These are phyloP conservation scores for Zaprionus gabonicus DNA, from an alignment of 1,140 invertebrate species.

Conservation along the genomic window DNA sequence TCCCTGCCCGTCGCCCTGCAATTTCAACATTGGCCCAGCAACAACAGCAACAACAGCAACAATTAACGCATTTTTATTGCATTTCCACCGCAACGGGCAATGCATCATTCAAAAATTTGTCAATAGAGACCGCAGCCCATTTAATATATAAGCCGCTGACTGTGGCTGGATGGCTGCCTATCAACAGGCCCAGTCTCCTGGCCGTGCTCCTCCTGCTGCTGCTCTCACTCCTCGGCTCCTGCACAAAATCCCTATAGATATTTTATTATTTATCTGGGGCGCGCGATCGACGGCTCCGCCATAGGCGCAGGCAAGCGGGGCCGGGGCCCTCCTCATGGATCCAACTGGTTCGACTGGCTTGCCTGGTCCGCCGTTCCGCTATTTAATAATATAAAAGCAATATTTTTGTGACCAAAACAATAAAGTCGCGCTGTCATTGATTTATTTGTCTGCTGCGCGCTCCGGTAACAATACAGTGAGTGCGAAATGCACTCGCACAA, in stretches of 20 bases:
- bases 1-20: not conserved
- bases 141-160: conserved; percentile 61
- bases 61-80: conserved; percentile 78
- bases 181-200: conserved; percentile 17
- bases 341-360: too few species aligned
- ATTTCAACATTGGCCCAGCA: conserved; percentile 1
- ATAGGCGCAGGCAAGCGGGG: conserved; percentile 30
- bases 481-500: conserved; percentile 81
- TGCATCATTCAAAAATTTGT: conserved; percentile 79
- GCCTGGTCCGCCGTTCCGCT: conserved; percentile 21
- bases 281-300: conserved; percentile 52
- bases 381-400: conserved; percentile 82
- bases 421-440: conserved; percentile 83
- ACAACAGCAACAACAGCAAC: conserved; percentile 32
- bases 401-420: conserved; percentile 83
- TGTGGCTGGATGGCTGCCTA: conserved; percentile 26
- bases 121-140: conserved; percentile 79
- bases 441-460: conserved; percentile 81
- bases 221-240: not conserved
- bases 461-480: conserved; percentile 73
- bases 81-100: conserved; percentile 60
- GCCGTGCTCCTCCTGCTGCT: not conserved
- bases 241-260: conserved; percentile 68
- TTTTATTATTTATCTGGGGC: conserved; percentile 77
- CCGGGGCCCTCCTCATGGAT: not conserved